phyloP scores from a whole-genome alignment of 2,113 vertebrate species.

The Cisticola juncidis region DNA sequence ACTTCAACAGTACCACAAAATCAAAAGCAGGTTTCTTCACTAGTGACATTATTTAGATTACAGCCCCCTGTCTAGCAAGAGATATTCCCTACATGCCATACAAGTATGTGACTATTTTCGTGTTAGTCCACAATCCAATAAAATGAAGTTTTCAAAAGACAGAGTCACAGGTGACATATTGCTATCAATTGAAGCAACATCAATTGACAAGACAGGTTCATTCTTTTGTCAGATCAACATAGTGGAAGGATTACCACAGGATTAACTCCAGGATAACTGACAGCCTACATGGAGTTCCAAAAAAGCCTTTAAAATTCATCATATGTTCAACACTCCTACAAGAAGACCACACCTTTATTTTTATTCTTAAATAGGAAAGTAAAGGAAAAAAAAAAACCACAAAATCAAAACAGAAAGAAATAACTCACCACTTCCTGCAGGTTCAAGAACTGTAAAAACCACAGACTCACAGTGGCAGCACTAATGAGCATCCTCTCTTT shows the following conservation, averaged over 20 bases:
- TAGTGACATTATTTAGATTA: background rate
- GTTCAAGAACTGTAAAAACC: background rate
- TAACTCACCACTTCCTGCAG: background rate
- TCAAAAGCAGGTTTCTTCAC: background rate
- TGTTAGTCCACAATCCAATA: background rate
- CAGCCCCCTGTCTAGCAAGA: background rate
- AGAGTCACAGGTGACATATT: background rate
- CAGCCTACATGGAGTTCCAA: background rate
- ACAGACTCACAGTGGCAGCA: background rate
- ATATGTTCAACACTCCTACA: background rate
- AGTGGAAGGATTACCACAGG: background rate
- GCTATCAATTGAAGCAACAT: background rate
- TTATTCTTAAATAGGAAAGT: background rate
- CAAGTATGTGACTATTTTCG: background rate
- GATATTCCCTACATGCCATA: background rate
- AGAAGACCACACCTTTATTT: background rate
- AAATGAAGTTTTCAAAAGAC: background rate
- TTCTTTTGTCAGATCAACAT: background rate
- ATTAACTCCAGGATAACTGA: background rate
- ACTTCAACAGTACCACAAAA: too few species aligned
- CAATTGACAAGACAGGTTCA: background rate
- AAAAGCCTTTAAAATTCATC: background rate
- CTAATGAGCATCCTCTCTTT: background rate
- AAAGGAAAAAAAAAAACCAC: accelerated
- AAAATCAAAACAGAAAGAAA: background rate